phyloP scores from a whole-genome alignment of 2,888 invertebrate species.

The Sarcophaga carnaria region DNA sequence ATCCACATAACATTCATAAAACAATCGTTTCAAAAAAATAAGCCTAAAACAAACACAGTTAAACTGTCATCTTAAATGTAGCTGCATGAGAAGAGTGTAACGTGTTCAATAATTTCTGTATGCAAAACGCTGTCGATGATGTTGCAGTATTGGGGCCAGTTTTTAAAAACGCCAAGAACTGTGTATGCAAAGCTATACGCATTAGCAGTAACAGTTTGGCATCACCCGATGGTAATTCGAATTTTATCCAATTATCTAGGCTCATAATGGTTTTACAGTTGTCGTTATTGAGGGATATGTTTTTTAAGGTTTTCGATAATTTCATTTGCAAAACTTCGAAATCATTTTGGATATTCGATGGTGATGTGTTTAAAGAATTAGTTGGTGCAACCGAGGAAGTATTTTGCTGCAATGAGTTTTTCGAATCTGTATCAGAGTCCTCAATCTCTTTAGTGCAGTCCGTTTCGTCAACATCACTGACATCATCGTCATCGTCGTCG shows the following conservation, averaged over 20 bases:
- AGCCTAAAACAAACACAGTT: slow-evolving; percentile 59
- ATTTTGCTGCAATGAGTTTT: slow-evolving; percentile 32
- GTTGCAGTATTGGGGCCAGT: slow-evolving; percentile 70
- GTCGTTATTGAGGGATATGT: slow-evolving; percentile 66
- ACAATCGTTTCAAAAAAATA: slow-evolving; percentile 16
- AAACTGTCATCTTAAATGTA: slow-evolving; percentile 57
- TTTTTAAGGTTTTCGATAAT: slow-evolving; percentile 55
- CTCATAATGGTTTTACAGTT: slow-evolving; percentile 81
- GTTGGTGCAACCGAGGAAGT: slow-evolving; percentile 23
- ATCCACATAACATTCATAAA: too few species aligned
- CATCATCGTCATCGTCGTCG: slow-evolving; percentile 70
- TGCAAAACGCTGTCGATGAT: slow-evolving; percentile 66
- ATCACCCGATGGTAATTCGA: slow-evolving; percentile 86
- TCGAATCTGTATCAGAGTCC: slow-evolving; percentile 47
- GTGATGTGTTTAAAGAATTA: slow-evolving; percentile 8
- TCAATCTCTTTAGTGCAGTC: slow-evolving; percentile 25
- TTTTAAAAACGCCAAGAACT: slow-evolving; percentile 73
- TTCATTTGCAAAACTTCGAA: slow-evolving; percentile 53
- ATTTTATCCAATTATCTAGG: slow-evolving; percentile 89
- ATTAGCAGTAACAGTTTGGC: slow-evolving; percentile 71
- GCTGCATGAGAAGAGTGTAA: slow-evolving; percentile 53
- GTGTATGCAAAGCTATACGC: slow-evolving; percentile 71
- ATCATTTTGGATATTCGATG: slow-evolving; percentile 44
- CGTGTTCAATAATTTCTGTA: slow-evolving; percentile 72
- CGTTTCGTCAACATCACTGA: slow-evolving; percentile 64